phyloP scores from a whole-genome alignment of 2,797 vertebrate species.

The Iguana delicatissima region DNA sequence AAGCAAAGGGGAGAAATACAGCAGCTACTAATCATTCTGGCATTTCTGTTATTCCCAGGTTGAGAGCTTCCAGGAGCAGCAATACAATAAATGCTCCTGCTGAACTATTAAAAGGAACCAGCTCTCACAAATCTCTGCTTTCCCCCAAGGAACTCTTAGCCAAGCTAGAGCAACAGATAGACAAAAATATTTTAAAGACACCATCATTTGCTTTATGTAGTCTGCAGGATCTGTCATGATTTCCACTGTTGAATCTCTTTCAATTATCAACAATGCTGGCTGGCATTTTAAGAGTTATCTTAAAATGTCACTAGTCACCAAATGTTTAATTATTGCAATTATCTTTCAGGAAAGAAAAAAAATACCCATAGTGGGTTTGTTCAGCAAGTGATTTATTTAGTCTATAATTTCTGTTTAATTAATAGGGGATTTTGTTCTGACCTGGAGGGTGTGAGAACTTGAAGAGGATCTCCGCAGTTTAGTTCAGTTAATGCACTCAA shows the following conservation, averaged over 20 bases:
- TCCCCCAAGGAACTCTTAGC: conserved; percentile 14
- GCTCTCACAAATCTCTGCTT: conserved; percentile 16
- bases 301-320: conserved; percentile 80
- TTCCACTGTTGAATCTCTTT: conserved; percentile 66
- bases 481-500: conserved; percentile 67
- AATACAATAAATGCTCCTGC: not conserved
- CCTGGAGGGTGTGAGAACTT: conserved; percentile 80
- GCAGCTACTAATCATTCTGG: not conserved
- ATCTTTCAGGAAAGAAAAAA: conserved; percentile 75
- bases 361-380: conserved; percentile 75
- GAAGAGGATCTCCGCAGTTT: conserved; percentile 69
- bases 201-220: conserved; percentile 58
- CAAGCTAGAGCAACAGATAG: conserved; percentile 3
- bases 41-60: not conserved
- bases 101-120: conserved; percentile 25
- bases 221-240: conserved; percentile 55
- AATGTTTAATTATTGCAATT: conserved; percentile 83
- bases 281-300: conserved; percentile 81
- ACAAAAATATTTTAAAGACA: not conserved
- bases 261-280: conserved; percentile 71
- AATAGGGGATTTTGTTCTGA: conserved; percentile 81
- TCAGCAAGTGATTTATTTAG: conserved; percentile 79
- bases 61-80: not conserved
- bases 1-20: not conserved
- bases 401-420: conserved; percentile 85